A percentile compares a stretch with the other conserved stretches of the same genome.
These are phyloP conservation scores for Megaceryle maxima DNA, from an alignment of 2,113 vertebrate genomes.

Conservation along the genomic window DNA sequence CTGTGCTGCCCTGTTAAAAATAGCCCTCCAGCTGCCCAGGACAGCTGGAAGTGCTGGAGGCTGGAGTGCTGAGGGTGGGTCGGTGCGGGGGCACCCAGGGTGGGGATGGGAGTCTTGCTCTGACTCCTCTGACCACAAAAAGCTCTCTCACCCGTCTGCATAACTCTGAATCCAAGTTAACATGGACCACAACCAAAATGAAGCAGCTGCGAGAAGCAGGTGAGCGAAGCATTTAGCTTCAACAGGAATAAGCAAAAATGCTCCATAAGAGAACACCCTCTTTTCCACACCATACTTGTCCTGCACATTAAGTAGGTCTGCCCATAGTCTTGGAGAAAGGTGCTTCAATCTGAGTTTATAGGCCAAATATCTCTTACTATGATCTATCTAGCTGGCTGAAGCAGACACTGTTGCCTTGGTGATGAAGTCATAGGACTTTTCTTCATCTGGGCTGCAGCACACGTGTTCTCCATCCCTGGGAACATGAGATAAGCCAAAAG, in stretches of 20 bases:
- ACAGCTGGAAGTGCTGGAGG: background rate
- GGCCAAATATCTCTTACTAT: background rate
- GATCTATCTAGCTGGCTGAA: background rate
- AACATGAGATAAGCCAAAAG: background rate
- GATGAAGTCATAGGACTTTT: conserved; percentile 1
- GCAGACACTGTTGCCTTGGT: conserved; percentile 54
- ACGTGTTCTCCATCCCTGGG: background rate
- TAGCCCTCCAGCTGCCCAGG: conserved; percentile 17
- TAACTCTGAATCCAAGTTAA: background rate
- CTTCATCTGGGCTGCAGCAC: background rate
- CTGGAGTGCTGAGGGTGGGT: background rate
- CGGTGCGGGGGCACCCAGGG: background rate
- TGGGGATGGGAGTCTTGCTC: background rate
- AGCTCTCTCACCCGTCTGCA: background rate
- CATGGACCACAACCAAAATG: background rate
- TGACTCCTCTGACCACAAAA: background rate
- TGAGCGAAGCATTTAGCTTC: background rate
- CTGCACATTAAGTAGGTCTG: background rate
- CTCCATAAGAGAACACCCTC: background rate
- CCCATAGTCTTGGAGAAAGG: background rate
- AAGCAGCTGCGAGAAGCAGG: conserved; percentile 12
- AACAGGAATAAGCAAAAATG: background rate
- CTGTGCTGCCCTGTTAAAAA: background rate
- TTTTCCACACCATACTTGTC: background rate
- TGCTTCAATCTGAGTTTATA: background rate